Conservation (phyloP, 2,888 invertebrate species). For the Apodemia zela region DNA sequence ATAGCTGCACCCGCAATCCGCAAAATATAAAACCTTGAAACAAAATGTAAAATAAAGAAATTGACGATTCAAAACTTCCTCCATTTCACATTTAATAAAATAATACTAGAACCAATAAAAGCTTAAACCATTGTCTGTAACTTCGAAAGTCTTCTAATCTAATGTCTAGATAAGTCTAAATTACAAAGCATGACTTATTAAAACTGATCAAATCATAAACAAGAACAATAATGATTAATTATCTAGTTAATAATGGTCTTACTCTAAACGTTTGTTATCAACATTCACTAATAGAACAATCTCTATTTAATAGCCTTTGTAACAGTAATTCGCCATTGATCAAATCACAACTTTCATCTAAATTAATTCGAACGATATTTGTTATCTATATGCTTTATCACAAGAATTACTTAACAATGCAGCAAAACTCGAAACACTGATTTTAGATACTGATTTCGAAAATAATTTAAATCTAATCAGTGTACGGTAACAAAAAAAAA, state of each 20-base stretch:
- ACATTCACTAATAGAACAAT: not conserved
- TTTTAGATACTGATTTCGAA: too few relatives aligned
- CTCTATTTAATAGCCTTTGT: not conserved
- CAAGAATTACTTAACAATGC: too few relatives aligned
- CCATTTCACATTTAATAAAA: too few relatives aligned
- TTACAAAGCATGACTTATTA: not conserved
- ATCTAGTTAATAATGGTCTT: not conserved
- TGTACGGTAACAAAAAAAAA: too few relatives aligned
- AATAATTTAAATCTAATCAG: too few relatives aligned
- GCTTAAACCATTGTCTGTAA: not conserved
- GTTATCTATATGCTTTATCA: not conserved
- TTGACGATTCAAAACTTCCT: too few relatives aligned
- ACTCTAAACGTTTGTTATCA: conserved; percentile 7
- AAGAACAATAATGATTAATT: not conserved
- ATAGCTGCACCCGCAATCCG: too few relatives aligned
- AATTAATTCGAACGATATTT: not conserved
- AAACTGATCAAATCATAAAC: not conserved
- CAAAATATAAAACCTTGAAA: too few relatives aligned
- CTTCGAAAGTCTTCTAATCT: not conserved
- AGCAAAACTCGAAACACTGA: too few relatives aligned
- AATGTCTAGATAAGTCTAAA: not conserved
- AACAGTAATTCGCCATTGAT: conserved; percentile 1
- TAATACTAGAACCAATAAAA: too few relatives aligned
- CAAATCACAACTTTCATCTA: conserved; percentile 1
- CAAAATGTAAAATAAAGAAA: too few relatives aligned